A percentile compares a stretch with the other conserved stretches of the same genome.
These are phyloP conservation scores for Pseudorhombus dupliciocellatus DNA, from an alignment of 2,113 vertebrate genomes.

Conservation along the genomic window DNA sequence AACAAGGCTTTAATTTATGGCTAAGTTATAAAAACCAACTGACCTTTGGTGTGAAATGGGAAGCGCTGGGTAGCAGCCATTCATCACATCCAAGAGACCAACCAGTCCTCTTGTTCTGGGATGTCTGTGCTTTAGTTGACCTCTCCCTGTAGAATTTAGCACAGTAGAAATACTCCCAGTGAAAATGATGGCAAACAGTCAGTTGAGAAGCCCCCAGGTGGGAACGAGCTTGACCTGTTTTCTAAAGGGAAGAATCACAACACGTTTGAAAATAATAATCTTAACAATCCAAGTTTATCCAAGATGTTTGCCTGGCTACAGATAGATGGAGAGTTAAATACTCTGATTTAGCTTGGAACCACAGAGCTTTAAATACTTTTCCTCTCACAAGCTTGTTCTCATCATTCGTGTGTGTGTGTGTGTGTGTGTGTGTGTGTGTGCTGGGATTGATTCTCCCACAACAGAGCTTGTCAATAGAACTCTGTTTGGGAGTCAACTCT, in stretches of 20 bases:
- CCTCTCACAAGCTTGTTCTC: constrained; percentile 21
- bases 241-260: not conserved
- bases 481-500: constrained; percentile 24
- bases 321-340: not conserved
- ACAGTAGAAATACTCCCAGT: constrained; percentile 32
- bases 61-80: constrained; percentile 48
- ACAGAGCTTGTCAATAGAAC: constrained; percentile 21
- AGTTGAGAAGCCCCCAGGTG: not conserved
- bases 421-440: constrained; percentile 25
- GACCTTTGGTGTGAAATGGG: constrained; percentile 68
- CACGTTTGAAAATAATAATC: no score
- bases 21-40: constrained; percentile 61
- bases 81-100: constrained; percentile 61
- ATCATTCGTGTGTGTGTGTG: constrained; percentile 11
- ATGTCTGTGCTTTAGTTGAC: constrained; percentile 56
- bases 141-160: constrained; percentile 39
- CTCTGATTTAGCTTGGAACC: not conserved
- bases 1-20: constrained; percentile 64
- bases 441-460: constrained; percentile 39
- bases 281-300: not conserved
- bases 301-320: not conserved
- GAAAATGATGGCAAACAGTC: constrained; percentile 21
- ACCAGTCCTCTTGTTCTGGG: constrained; percentile 41
- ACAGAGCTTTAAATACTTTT: not conserved
- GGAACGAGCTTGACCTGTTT: not conserved